Percentiles rank a stretch among this genome's conserved stretches.
Conservation (phyloP, 1,140 invertebrate species). For the Venturia canescens region DNA sequence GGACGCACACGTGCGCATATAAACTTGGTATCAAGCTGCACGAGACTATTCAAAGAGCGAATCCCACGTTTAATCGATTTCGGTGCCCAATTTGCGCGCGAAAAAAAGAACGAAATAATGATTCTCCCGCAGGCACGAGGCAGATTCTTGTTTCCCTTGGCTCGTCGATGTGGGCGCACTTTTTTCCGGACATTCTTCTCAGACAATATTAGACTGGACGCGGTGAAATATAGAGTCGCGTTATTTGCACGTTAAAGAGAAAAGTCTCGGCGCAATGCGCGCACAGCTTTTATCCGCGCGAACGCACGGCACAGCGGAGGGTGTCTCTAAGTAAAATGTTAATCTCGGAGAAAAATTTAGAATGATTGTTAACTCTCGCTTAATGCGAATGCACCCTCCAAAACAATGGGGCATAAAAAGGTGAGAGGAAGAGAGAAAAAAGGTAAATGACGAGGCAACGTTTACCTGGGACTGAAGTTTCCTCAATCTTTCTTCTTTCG, state of each 20-base stretch:
- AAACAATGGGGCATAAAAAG: neutral
- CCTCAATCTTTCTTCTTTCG: slow-evolving; percentile 59
- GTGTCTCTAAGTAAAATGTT: neutral
- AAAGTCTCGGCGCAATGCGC: neutral
- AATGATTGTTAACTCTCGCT: too few relatives aligned
- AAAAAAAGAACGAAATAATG: neutral
- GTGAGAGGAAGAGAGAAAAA: too few relatives aligned
- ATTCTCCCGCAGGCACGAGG: too few relatives aligned
- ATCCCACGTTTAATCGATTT: slow-evolving; percentile 49
- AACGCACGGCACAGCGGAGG: too few relatives aligned
- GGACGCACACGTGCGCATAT: neutral
- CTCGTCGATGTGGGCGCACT: neutral
- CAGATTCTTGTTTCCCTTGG: neutral
- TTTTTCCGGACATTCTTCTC: neutral
- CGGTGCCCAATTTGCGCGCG: slow-evolving; percentile 41
- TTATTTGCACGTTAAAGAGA: slow-evolving; percentile 30
- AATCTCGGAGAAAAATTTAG: neutral
- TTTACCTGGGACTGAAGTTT: slow-evolving; percentile 67
- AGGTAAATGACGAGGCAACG: neutral
- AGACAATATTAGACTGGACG: neutral
- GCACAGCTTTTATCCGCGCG: neutral
- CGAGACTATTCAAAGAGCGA: neutral
- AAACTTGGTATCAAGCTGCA: neutral
- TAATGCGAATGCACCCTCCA: too few relatives aligned
- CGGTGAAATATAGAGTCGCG: neutral